Base-by-base conservation (phyloP, 2,888 invertebrate species). In the Archaeoteleia sp. region DNA sequence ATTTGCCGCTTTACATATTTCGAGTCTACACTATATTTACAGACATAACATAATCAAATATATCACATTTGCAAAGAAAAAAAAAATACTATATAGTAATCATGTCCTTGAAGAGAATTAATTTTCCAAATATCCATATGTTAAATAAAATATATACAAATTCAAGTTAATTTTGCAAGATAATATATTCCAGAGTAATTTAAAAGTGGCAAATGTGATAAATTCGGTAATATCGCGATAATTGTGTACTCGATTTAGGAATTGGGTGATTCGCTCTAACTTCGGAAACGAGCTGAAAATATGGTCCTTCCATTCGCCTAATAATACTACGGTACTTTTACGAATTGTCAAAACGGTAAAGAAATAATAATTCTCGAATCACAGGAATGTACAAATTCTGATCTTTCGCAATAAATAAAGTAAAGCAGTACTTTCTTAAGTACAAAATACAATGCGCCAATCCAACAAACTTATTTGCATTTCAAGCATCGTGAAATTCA, bases 1-100 rank as follows among this genome's bases (percentile, higher is more conserved):
- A 79, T 78, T 79, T 80, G 76, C 65, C 78, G 74, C 75, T 74
- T 49, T 79, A 78, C 77, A 76, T 78, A 74, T 51, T 23, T 67
- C 60, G 29, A 25, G 9, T 61, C 67, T 67, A 67, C 43, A 25
- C 54, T 67, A 62, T 62, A 62, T 62, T 57, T 67, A 67, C 67
- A 67, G 29, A 43, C 7, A 62, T 32, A 51, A 62, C 40, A 57
- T 15, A 14, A 12, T 53, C 62, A 57, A 62, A 58, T 67, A 57
- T 46, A 67, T 58, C 49, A 62, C 67, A 67, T 46, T 67, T 66
- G 54, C 10, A 42, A 37, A 40, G 25, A 66, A 49, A n/a, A n/a
- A n/a, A n/a, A n/a, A n/a, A n/a, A n/a, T n/a, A n/a, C n/a, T n/a
- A n/a, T n/a, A n/a, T n/a, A n/a, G n/a, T n/a, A n/a, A n/a, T n/a